phyloP scores from a whole-genome alignment of 2,113 vertebrate species.

The Proteles cristata region DNA sequence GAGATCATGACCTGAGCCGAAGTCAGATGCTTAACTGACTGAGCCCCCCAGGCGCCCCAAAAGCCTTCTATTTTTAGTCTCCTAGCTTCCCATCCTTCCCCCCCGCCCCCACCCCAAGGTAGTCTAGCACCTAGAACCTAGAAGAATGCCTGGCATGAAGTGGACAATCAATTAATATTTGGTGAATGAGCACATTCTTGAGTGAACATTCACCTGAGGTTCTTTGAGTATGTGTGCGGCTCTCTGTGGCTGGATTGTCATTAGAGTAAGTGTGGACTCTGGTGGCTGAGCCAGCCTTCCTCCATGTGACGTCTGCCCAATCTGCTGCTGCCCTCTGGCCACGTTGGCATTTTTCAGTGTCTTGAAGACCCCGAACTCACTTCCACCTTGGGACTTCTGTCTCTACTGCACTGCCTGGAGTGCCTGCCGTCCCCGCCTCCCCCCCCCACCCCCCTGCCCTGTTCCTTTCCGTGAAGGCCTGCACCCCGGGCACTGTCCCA shows the following conservation, averaged over 20 bases:
- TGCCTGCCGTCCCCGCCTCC: no score
- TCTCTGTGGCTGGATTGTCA: not conserved
- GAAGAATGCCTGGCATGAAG: not conserved
- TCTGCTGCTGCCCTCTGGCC: not conserved
- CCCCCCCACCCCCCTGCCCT: rapidly evolving
- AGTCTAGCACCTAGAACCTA: not conserved
- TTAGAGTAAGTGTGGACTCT: not conserved
- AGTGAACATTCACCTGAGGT: not conserved
- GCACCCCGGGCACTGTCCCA: not conserved
- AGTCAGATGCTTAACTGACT: no score
- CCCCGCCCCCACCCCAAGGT: rapidly evolving
- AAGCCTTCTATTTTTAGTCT: not conserved
- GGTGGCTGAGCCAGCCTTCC: rapidly evolving
- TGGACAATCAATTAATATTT: not conserved
- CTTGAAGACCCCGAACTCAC: not conserved
- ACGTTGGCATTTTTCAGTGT: not conserved
- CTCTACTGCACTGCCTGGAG: not conserved
- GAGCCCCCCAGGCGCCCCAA: not conserved
- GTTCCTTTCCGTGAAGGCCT: not conserved
- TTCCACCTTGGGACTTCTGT: not conserved
- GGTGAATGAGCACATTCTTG: not conserved
- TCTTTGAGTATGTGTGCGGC: not conserved
- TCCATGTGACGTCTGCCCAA: not conserved
- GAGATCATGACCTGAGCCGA: no score
- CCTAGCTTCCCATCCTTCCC: not conserved